Evolutionary conservation across 1,140 invertebrate species (phyloP).

Genomic region (Acromyrmex echinatior): DNA sequence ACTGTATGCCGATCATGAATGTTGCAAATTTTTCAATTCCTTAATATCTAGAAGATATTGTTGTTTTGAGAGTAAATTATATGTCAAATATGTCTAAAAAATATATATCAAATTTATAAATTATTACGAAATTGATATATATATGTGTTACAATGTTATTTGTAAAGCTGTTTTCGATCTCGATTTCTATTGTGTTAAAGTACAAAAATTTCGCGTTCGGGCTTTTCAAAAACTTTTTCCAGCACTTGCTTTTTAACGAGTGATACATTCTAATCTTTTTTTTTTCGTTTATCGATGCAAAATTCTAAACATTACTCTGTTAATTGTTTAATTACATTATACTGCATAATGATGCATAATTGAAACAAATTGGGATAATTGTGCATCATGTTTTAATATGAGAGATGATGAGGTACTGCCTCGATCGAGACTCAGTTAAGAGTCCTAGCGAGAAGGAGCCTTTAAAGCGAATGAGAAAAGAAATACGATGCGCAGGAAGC

Average conservation of each 20-base stretch:
- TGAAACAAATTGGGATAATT: slow-evolving; percentile 35
- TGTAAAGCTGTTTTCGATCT: neutral
- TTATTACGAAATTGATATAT: slow-evolving; percentile 16
- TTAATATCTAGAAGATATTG: neutral
- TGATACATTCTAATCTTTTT: neutral
- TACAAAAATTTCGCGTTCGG: slow-evolving; percentile 1
- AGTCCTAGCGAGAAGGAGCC: slow-evolving; percentile 6
- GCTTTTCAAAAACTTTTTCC: neutral
- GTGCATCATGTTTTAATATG: neutral
- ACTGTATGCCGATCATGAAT: neutral
- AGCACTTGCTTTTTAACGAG: neutral
- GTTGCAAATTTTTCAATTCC: neutral
- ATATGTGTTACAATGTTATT: neutral
- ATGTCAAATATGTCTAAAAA: slow-evolving; percentile 1
- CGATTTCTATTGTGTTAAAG: neutral
- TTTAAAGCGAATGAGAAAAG: slow-evolving; percentile 3
- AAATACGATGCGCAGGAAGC: neutral
- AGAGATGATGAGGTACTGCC: neutral
- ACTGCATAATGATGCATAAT: neutral
- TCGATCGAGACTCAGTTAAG: slow-evolving; percentile 23
- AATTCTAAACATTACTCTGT: neutral
- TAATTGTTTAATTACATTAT: slow-evolving; percentile 23
- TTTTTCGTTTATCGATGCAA: slow-evolving; percentile 5
- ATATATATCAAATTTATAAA: neutral
- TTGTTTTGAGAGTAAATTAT: neutral